Evolutionary conservation across 2,113 vertebrate species (phyloP), one percentile per base, ranked within the genome.

Genomic region (Eptesicus fuscus): DNA sequence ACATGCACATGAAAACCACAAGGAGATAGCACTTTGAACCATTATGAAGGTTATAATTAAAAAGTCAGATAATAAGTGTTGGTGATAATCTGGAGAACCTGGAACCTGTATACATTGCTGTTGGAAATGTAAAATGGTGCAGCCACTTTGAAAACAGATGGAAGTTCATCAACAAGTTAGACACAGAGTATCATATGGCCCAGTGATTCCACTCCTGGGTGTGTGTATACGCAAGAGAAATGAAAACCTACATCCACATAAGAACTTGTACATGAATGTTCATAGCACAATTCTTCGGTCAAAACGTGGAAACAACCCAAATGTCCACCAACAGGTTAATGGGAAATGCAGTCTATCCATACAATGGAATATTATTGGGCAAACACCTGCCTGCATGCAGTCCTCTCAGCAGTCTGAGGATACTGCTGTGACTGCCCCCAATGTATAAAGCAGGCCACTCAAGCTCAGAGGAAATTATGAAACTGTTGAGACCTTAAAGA

Each of bases 331-430:
- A 11, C 22, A 16, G 5, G 17, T 18, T 32, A 20, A 9, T 22
- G 42, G 61, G 20, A 49, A 32, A 20, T 1, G 37, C 12, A 32
- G 65, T 14, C 47, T 40, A 0, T 59, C 28, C 7, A 7, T 7
- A 5, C 10, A 0, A 11, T 0, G 13, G 10, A 1, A 2, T 1
- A 1, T 22, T 6, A 6, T 0, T 22, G 2, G 3, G 14, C 47
- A 67, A 23, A 40, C 4, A 2, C 77, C 25, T 7, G 18, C 23
- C 13, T 7, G 17, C 4, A 0, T 13, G 5, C 5, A 0, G 25
- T 56, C 42, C 22, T 73, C 90, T 35, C 37, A 7, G 10, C 20
- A n/a, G 44, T 56, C 28, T 18, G 10, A 65, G 78, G 49, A 35
- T 1, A 0, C 0, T 1, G 18, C 56, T 7, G 37, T 3, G 32